Percentiles rank a stretch among this genome's conserved stretches.
Conservation (phyloP, 2,888 invertebrate species). For the Formica aserva region DNA sequence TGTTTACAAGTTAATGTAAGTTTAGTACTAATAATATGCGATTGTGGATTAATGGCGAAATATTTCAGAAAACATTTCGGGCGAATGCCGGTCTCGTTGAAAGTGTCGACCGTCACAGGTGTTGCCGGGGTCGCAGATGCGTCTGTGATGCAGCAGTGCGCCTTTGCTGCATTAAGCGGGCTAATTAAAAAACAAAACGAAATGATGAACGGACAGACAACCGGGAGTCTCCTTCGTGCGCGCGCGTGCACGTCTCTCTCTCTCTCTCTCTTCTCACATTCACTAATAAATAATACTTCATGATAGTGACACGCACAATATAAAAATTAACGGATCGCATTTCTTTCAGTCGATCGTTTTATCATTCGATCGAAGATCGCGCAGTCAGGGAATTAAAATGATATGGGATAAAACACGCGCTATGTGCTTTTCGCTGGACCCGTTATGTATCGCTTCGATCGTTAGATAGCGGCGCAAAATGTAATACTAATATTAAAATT, state of each 20-base stretch:
- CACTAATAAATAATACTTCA: conserved; percentile 48
- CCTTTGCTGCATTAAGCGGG: conserved; percentile 37
- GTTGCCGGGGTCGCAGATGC: conserved; percentile 55
- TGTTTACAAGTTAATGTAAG: conserved; percentile 16
- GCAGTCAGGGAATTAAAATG: conserved; percentile 19
- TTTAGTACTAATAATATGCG: conserved; percentile 25
- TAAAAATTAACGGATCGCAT: conserved; percentile 41
- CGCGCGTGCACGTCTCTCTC: background rate
- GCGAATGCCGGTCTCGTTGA: conserved; percentile 25
- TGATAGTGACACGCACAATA: conserved; percentile 27
- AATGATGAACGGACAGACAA: conserved; percentile 40
- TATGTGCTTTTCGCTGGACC: conserved; percentile 16
- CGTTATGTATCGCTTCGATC: conserved; percentile 27
- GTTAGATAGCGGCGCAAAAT: background rate
- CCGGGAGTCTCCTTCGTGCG: background rate
- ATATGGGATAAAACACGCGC: conserved; percentile 15
- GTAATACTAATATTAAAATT: conserved; percentile 11
- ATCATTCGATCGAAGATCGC: conserved; percentile 50
- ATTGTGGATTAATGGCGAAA: conserved; percentile 33
- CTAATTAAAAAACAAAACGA: conserved; percentile 49
- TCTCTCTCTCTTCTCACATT: background rate
- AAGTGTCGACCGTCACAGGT: conserved; percentile 49
- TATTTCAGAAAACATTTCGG: conserved; percentile 31
- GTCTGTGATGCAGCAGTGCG: conserved; percentile 35
- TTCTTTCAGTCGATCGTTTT: conserved; percentile 36